phyloP scores from a whole-genome alignment of 1,140 invertebrate species.

The Amyelois transitella region DNA sequence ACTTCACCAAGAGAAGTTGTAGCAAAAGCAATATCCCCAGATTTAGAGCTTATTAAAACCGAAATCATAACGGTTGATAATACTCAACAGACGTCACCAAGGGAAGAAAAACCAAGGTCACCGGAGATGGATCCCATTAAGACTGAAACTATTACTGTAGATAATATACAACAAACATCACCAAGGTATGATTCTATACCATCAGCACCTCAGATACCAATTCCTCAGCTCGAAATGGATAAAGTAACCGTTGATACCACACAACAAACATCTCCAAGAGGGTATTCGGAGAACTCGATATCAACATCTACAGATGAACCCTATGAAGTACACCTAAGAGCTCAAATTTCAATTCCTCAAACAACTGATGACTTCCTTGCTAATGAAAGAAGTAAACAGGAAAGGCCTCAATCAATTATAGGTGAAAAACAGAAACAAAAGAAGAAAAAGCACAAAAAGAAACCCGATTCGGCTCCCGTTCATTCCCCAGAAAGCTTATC shows the following conservation, averaged over 20 bases:
- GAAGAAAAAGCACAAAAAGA: conserved; percentile 63
- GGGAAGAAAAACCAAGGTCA: conserved; percentile 4
- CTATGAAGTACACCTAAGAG: conserved; percentile 78
- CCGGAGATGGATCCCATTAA: neutral
- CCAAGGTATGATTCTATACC: conserved; percentile 22
- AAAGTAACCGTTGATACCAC: conserved; percentile 51
- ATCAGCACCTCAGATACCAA: conserved; percentile 42
- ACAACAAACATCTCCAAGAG: conserved; percentile 75
- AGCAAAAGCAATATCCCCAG: conserved; percentile 1
- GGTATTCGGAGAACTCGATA: conserved; percentile 53
- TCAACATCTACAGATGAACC: conserved; percentile 75
- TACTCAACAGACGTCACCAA: conserved; percentile 21
- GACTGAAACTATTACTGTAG: conserved; percentile 24
- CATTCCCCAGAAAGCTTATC: conserved; percentile 67
- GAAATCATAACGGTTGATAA: conserved; percentile 18
- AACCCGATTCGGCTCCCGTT: conserved; percentile 39
- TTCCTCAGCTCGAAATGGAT: conserved; percentile 20
- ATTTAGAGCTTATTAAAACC: conserved; percentile 8
- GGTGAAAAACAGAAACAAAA: conserved; percentile 60
- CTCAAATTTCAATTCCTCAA: conserved; percentile 77
- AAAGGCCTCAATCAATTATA: conserved; percentile 33
- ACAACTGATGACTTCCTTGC: conserved; percentile 49
- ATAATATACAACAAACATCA: conserved; percentile 47
- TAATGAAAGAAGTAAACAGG: conserved; percentile 41
- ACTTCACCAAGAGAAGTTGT: conserved; percentile 46